These are phyloP conservation scores for Pogonocherus hispidulus DNA, from an alignment of 2,888 invertebrate genomes.

Conservation along the genomic window DNA sequence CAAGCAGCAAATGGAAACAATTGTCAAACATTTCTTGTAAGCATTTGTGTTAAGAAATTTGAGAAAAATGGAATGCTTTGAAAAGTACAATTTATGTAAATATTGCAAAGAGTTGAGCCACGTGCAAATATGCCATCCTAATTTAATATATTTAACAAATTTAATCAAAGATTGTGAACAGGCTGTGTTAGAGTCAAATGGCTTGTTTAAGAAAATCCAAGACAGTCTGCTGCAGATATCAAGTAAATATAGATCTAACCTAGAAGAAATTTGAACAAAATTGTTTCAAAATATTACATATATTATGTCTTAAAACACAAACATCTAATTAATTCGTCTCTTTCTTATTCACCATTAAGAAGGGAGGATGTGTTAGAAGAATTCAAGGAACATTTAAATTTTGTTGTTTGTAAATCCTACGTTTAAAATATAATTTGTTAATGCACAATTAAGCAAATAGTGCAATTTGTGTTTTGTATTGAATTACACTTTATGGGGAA, in stretches of 20 bases:
- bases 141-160: conserved; percentile 2
- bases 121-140: conserved; percentile 1
- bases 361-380: conserved; percentile 6
- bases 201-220: background rate
- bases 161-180: conserved; percentile 2
- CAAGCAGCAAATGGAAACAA: no score
- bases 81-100: conserved; percentile 1
- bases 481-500: no score
- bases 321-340: background rate
- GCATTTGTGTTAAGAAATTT: background rate
- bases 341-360: background rate
- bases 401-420: background rate
- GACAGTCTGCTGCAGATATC: background rate
- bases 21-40: no score
- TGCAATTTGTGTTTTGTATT: no score
- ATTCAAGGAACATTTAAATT: background rate
- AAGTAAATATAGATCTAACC: background rate
- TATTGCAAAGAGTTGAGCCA: conserved; percentile 1
- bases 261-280: conserved; percentile 2
- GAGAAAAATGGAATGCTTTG: conserved; percentile 12
- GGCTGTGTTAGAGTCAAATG: background rate
- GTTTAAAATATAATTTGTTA: conserved; percentile 19
- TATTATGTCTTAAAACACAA: background rate
- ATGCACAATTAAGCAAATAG: no score
- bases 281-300: conserved; percentile 1